Percentiles rank a stretch among this genome's conserved stretches.
Conservation (phyloP, 1,140 invertebrate genomes). For the Nephila pilipes region DNA sequence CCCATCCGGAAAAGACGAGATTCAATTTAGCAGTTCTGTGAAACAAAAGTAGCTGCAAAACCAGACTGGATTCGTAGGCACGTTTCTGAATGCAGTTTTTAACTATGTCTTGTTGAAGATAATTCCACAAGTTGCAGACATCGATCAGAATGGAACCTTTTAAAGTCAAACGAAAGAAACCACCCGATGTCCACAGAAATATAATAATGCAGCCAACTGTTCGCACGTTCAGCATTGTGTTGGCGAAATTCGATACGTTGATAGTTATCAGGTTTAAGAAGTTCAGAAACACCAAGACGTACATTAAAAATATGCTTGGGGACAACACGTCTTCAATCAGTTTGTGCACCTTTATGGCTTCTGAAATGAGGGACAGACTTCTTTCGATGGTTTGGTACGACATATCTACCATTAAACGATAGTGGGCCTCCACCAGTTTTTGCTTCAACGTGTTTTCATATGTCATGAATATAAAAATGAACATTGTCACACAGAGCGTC, state of each 20-base stretch:
- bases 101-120: neutral
- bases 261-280: neutral
- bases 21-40: neutral
- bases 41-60: neutral
- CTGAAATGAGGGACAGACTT: neutral
- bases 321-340: neutral
- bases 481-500: neutral
- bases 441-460: neutral
- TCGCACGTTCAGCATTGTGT: neutral
- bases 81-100: neutral
- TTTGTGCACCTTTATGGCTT: slow-evolving; percentile 5
- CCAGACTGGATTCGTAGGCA: neutral
- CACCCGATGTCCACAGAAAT: neutral
- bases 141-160: neutral
- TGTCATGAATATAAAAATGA: neutral
- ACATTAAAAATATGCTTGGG: neutral
- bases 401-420: neutral
- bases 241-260: neutral
- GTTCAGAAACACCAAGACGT: slow-evolving; percentile 33
- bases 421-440: neutral
- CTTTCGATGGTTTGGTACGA: neutral
- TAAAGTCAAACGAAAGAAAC: slow-evolving; percentile 21
- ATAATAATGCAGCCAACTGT: neutral
- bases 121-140: neutral
- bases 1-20: slow-evolving; percentile 25